Conservation (phyloP, 2,113 vertebrate species). For the Cinclus mexicanus region DNA sequence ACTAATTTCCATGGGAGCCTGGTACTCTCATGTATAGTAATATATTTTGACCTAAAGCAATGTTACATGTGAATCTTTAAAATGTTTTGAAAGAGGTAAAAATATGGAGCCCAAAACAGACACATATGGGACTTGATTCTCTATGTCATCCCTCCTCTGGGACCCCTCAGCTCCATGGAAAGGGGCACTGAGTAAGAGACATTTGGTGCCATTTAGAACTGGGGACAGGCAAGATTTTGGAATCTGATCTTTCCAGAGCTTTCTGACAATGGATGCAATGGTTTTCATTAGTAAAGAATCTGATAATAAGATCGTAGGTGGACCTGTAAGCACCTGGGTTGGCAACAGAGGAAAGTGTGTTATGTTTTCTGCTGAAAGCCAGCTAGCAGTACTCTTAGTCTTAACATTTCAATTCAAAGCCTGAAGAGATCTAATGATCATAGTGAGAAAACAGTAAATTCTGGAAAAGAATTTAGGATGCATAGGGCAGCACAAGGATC, state of each 20-base stretch:
- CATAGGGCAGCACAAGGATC: background rate
- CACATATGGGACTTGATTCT: background rate
- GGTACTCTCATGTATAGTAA: conserved; percentile 14
- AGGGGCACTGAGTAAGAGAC: background rate
- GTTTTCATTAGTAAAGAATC: background rate
- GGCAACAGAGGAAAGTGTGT: background rate
- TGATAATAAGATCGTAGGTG: background rate
- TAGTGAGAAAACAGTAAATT: background rate
- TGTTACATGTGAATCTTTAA: conserved; percentile 8
- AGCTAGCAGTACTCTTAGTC: background rate
- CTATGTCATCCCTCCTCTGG: background rate
- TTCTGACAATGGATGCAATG: background rate
- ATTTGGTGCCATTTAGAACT: background rate
- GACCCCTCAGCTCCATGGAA: background rate
- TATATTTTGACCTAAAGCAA: conserved; percentile 28
- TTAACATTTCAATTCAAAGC: background rate
- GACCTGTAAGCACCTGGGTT: background rate
- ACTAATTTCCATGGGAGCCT: conserved; percentile 37
- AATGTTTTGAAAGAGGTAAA: conserved; percentile 27
- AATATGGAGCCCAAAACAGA: background rate
- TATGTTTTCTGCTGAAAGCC: background rate
- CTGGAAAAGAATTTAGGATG: background rate
- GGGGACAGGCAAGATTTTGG: background rate
- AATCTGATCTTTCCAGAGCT: background rate
- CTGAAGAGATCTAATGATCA: background rate